A percentile compares a stretch with the other conserved stretches of the same genome.
Evolutionary conservation across 2,797 vertebrate genomes (phyloP).

Genomic region (Sebastes glaucus): DNA sequence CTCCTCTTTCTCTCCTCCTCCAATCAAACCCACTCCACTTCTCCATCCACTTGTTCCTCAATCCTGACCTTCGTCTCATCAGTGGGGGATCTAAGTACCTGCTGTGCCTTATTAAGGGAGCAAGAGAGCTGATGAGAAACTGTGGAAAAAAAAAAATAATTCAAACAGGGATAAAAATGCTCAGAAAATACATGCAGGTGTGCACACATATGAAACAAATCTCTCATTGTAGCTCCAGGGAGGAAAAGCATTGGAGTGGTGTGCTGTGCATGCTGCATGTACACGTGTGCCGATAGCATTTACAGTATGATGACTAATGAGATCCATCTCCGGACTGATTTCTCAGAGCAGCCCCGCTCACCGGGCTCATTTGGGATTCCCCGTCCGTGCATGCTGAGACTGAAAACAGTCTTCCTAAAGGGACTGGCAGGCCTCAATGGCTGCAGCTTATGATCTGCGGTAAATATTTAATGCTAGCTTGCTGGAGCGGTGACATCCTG

Average conservation of each 20-base stretch:
- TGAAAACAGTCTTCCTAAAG: slow-evolving; percentile 68
- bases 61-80: slow-evolving; percentile 35
- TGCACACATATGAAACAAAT: neutral
- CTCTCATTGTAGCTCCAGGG: neutral
- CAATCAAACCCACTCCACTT: slow-evolving; percentile 15
- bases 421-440: slow-evolving; percentile 63
- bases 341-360: slow-evolving; percentile 15
- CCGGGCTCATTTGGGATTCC: slow-evolving; percentile 70
- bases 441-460: slow-evolving; percentile 76
- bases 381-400: slow-evolving; percentile 26
- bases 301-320: slow-evolving; percentile 37
- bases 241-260: neutral
- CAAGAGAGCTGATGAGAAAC: slow-evolving; percentile 26
- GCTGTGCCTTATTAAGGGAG: slow-evolving; percentile 38
- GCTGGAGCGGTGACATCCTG: slow-evolving; percentile 77
- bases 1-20: neutral
- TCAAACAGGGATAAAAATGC: neutral
- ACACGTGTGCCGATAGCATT: slow-evolving; percentile 27
- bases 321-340: slow-evolving; percentile 49
- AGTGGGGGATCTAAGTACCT: slow-evolving; percentile 27
- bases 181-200: neutral
- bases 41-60: slow-evolving; percentile 9
- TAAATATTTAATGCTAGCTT: slow-evolving; percentile 83
- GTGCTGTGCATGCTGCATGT: neutral
- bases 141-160: neutral